Conservation (phyloP, 2,797 vertebrate genomes). For the Poeciliopsis paucimaculata region DNA sequence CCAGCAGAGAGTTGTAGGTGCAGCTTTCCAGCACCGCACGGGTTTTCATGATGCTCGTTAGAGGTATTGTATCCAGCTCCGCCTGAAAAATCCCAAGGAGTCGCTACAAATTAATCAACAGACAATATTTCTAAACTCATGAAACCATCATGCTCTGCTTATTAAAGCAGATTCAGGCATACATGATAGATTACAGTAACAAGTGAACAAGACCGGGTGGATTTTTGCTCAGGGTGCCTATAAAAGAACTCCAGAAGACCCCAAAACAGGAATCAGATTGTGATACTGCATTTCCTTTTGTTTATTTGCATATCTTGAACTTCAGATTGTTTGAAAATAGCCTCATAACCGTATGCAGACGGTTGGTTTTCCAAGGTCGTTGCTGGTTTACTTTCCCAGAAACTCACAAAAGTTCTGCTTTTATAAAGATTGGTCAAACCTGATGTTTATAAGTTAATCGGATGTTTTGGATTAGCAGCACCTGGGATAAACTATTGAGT, state of each 20-base stretch:
- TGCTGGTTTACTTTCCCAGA: neutral
- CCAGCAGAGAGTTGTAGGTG: conserved; percentile 85
- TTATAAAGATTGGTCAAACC: neutral
- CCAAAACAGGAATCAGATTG: neutral
- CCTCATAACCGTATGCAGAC: too few relatives aligned
- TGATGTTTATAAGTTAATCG: neutral
- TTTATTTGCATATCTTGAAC: neutral
- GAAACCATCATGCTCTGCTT: neutral
- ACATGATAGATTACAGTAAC: neutral
- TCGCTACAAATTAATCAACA: neutral
- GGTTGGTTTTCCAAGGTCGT: neutral
- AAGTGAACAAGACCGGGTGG: neutral
- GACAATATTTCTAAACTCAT: neutral
- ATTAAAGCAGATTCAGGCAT: neutral
- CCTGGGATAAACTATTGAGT: too few relatives aligned
- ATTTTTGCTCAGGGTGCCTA: neutral
- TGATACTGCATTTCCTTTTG: neutral
- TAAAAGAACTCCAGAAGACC: neutral
- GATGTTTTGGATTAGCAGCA: neutral
- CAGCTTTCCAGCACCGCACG: conserved; percentile 76
- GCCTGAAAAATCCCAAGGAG: conserved; percentile 71
- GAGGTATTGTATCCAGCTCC: conserved; percentile 83
- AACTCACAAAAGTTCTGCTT: neutral
- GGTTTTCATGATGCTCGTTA: conserved; percentile 76
- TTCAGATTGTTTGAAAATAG: too few relatives aligned